Base-by-base conservation (phyloP, 2,113 vertebrate genomes). In the Aramus guarauna region DNA sequence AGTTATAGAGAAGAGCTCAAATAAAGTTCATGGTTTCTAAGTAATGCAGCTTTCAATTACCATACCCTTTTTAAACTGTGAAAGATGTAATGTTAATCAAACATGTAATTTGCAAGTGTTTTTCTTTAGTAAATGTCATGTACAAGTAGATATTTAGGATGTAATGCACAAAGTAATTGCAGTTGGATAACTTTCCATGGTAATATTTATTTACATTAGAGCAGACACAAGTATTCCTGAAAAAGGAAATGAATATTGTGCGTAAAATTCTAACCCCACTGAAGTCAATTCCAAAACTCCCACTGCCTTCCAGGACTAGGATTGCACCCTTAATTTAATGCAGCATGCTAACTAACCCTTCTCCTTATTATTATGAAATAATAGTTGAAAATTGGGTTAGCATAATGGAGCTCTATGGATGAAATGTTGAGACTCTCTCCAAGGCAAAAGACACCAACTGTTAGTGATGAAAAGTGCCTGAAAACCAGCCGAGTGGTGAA, bases 91-190 rank as follows among this genome's bases (percentile, higher is more conserved):
- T 97, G 98, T 98, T 98, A 98, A 98, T 98, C 98, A 98, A 98
- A 98, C 98, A 98, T 97, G 97, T 97, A 98, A 98, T 98, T 98
- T 98, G 98, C 98, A 98, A 98, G 98, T 98, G 98, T 98, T 98
- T 98, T 98, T 98, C 98, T 97, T 98, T 77, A 91, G 96, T 98
- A 98, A 98, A 98, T 98, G 98, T 98, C 98, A 98, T 95, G 96
- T 97, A 97, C 96, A 96, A 98, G 98, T 96, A 98, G 98, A 96
- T 97, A 94, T 89, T 97, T 97, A 95, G 97, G 96, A 98, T 89
- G 97, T 98, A 98, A 97, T 63, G 97, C 94, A 96, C 96, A 98
- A 90, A 96, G 71, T 97, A 98, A 98, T 96, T 94, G 96, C 83
- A 80, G 30, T 72, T 71, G 95, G 96, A 88, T 91, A 96, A 95